Evolutionary conservation across 2,797 vertebrate species (phyloP).

Genomic region (Choloepus didactylus): DNA sequence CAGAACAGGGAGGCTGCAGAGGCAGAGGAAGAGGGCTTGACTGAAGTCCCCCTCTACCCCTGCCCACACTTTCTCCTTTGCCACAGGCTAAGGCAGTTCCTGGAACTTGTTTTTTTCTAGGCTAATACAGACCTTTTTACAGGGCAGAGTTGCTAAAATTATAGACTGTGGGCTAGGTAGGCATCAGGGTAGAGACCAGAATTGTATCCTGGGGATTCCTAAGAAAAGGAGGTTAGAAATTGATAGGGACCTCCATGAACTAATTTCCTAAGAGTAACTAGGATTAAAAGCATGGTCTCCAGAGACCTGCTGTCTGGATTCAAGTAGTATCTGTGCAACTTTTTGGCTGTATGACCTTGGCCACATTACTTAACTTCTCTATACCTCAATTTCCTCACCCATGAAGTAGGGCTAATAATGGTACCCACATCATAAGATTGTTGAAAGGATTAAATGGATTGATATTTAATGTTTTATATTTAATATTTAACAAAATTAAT

Average conservation of each 20-base stretch:
- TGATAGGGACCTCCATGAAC: neutral
- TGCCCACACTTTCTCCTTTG: neutral
- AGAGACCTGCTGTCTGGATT: neutral
- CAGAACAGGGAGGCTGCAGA: neutral
- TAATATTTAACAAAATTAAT: too few species aligned
- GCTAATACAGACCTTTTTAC: neutral
- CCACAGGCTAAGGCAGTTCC: neutral
- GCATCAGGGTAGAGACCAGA: neutral
- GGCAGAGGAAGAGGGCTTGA: neutral
- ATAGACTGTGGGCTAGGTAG: neutral
- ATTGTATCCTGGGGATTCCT: neutral
- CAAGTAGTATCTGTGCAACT: constrained; percentile 11
- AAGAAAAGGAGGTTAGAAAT: constrained; percentile 39
- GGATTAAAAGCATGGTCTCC: neutral
- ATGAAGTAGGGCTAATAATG: neutral
- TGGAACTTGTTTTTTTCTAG: constrained; percentile 24
- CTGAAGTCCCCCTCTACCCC: neutral
- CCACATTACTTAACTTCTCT: constrained; percentile 31
- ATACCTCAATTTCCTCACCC: neutral
- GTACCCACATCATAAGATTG: neutral
- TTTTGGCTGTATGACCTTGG: neutral
- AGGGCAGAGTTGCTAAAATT: neutral
- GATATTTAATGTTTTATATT: neutral
- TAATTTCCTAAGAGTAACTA: neutral
- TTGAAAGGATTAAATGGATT: neutral